Evolutionary conservation across 2,888 invertebrate species (phyloP), one percentile per base, ranked within the genome.

Genomic region (Malacosoma neustria): DNA sequence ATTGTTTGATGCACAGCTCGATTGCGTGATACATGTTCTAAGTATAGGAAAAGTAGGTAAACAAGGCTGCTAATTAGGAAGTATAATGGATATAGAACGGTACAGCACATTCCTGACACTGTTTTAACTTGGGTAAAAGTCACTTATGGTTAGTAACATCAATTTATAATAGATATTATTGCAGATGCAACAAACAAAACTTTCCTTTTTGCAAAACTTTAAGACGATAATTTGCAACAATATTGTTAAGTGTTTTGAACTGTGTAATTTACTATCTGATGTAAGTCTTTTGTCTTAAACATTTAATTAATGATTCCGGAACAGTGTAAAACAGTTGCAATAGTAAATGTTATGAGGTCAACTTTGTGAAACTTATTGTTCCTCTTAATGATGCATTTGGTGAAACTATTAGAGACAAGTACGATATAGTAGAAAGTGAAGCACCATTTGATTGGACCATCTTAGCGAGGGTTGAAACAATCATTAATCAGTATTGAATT

Each of bases 41-140:
- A 49, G 42, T 45, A 34, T 36, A 46, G 66, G 57, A 66, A 72
- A 70, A 72, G 70, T 69, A 50, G 51, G 57, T 55, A 65, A 61
- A 66, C 61, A 53, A 61, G 51, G 43, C 52, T 42, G 49, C 46
- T 51, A 57, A 56, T 66, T 62, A 64, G 51, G 54, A 58, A 57
- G 45, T 47, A 54, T 33, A 34, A 32, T 22, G 34, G 29, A 40
- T 32, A 34, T 31, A 11, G 22, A 38, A 43, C 43, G 13, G 31
- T 35, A 39, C 30, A 13, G 34, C 30, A 15, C 32, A 35, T 35
- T 35, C 15, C 22, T n/a, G n/a, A n/a, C n/a, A n/a, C n/a, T n/a
- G n/a, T n/a, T n/a, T n/a, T n/a, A n/a, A n/a, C n/a, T n/a, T n/a
- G n/a, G n/a, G n/a, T n/a, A n/a, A n/a, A n/a, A n/a, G n/a, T n/a